Evolutionary conservation across 2,113 vertebrate genomes (phyloP).

Genomic region (Dendrocopos noguchii): DNA sequence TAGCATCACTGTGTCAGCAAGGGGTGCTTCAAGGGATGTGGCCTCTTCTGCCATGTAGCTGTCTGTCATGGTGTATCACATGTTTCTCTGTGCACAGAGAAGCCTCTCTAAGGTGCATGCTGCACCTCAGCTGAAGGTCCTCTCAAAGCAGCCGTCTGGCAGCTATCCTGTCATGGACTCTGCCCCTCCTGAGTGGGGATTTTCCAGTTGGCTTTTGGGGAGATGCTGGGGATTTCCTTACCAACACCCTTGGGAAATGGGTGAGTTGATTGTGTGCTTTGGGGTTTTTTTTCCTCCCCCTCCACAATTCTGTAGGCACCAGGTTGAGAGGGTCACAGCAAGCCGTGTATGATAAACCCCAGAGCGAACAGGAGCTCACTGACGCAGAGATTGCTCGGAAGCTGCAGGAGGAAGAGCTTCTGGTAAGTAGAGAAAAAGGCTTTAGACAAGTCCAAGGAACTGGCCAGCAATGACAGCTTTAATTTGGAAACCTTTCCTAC

Average conservation of each 20-base stretch:
- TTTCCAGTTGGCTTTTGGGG: background rate
- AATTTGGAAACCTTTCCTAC: background rate
- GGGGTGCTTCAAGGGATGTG: background rate
- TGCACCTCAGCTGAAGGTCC: background rate
- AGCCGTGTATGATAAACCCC: conserved; percentile 72
- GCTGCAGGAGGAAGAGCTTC: conserved; percentile 91
- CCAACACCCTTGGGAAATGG: background rate
- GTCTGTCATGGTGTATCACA: background rate
- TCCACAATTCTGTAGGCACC: conserved; percentile 50
- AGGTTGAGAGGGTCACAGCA: conserved; percentile 68
- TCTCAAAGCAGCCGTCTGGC: background rate
- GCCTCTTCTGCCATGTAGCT: background rate
- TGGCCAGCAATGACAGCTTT: background rate
- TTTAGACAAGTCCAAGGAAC: background rate
- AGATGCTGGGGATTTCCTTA: background rate
- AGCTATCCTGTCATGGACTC: background rate
- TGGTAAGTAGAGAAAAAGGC: conserved; percentile 74
- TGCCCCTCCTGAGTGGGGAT: background rate
- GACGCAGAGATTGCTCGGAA: conserved; percentile 93
- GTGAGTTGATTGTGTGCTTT: background rate
- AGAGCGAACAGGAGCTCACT: conserved; percentile 82
- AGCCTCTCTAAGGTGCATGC: background rate
- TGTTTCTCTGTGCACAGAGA: background rate
- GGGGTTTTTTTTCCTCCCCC: background rate
- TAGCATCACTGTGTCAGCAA: background rate